Conservation (phyloP, 92 coral and sea anemone species). For the Porites evermanni region DNA sequence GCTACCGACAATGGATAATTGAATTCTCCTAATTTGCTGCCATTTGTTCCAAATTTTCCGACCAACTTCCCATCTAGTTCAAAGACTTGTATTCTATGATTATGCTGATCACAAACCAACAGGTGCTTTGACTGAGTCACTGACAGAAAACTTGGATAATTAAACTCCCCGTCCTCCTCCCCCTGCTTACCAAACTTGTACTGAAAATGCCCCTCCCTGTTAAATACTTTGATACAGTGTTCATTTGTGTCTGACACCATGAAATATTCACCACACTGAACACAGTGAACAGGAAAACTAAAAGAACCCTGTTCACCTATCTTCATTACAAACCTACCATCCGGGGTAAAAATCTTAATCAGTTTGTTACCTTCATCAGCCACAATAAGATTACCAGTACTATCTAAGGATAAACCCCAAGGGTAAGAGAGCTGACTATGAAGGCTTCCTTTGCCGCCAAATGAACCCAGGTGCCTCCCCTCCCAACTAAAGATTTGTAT, state of each 20-base stretch:
- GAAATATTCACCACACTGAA: neutral
- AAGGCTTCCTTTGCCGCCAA: neutral
- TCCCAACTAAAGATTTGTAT: neutral
- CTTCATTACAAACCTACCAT: neutral
- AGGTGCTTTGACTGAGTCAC: neutral
- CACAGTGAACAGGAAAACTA: neutral
- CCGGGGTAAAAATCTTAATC: neutral
- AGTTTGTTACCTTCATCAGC: neutral
- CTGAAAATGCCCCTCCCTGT: neutral
- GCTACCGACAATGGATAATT: neutral
- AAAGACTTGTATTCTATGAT: slow-evolving; percentile 3
- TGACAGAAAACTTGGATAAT: neutral
- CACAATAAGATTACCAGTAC: slow-evolving; percentile 6
- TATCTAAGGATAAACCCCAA: slow-evolving; percentile 12
- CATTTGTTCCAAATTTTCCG: neutral
- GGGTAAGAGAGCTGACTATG: neutral
- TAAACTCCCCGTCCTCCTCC: neutral
- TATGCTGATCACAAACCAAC: neutral
- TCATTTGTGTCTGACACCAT: neutral
- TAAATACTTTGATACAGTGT: neutral
- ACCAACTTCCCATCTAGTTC: slow-evolving; percentile 5
- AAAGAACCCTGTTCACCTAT: neutral
- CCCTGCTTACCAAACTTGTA: slow-evolving; percentile 1
- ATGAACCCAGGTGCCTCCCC: neutral
- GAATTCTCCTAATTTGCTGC: neutral